Conservation (phyloP, 2,113 vertebrate genomes). For the Pygathrix nemaeus region DNA sequence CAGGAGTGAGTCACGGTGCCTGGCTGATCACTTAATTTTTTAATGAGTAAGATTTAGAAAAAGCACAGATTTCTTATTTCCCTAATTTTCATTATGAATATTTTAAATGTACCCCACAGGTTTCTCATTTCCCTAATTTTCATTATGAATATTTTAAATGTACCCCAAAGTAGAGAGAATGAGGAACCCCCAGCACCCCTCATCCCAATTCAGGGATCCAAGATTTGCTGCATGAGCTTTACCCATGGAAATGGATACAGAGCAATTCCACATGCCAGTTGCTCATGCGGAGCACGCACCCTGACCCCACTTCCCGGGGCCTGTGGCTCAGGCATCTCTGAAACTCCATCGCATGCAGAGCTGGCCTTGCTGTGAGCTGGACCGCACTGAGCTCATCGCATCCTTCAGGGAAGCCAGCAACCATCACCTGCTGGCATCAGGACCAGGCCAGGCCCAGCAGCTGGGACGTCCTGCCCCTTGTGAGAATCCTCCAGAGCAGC, state of each 20-base stretch:
- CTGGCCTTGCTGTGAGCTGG: not conserved
- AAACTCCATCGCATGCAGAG: not conserved
- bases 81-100: not conserved
- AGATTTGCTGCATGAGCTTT: not conserved
- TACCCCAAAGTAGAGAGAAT: not conserved
- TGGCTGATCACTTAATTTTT: fast-evolving
- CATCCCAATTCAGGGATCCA: not conserved
- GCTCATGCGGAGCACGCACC: fast-evolving
- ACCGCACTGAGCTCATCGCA: fast-evolving
- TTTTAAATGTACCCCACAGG: not conserved
- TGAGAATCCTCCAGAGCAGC: not conserved
- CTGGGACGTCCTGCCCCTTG: not conserved
- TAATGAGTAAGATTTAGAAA: not conserved
- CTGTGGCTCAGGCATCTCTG: not conserved
- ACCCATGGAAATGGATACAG: fast-evolving
- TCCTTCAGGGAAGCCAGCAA: not conserved
- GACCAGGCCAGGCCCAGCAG: not conserved
- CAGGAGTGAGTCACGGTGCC: too few species aligned
- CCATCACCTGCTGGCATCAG: fast-evolving
- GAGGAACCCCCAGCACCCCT: not conserved
- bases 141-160: not conserved
- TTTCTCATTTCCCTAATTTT: not conserved
- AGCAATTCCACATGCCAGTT: fast-evolving
- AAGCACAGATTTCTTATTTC: not conserved
- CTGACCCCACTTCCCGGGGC: not conserved